Base-by-base conservation (phyloP, 2,888 invertebrate species). In the Eupeodes luniger region DNA sequence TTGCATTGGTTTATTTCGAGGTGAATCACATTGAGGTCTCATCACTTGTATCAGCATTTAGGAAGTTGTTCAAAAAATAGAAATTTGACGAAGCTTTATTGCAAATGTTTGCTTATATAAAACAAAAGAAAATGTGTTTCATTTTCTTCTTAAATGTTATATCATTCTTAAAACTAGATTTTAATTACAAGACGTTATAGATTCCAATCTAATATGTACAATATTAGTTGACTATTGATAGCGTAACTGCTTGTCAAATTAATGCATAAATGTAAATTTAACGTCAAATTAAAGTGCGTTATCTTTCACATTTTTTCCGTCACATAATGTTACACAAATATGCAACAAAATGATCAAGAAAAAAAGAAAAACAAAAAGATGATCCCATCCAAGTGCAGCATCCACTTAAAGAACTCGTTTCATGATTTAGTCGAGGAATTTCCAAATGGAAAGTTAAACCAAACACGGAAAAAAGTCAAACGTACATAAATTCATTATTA, bases 381-480 rank as follows among this genome's bases (percentile, higher is more conserved):
- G 86, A 79, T 70, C 83, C 49, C 79, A 79, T 76, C 76, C 57
- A 72, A 55, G 76, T 72, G 49, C 72, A 77, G 40, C 72, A 74
- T 69, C 74, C 70, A 81, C 72, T 85, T 74, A 44, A 34, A 64
- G 59, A 87, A 87, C 86, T 83, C 57, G 86, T 87, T 87, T 80
- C 51, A 80, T 79, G 64, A 55, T 77, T 55, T 55, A 55, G 16
- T 19, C 36, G 66, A 79, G 79, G 74, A 83, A 76, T 80, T 83
- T 80, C 59, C 83, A 66, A 83, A 55, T 80, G 86, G 86, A 87
- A 87, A 87, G 83, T 83, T 80, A 59, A 78, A 78, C 61, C 34
- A 70, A 77, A 77, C 14, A 53, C 49, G 16, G 40, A 75, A 77
- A 70, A 69, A 59, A 59, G 57, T 34, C 4, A 49, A 55, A 40